Base-by-base conservation (phyloP, 2,888 invertebrate species). In the Lutraria lutraria region DNA sequence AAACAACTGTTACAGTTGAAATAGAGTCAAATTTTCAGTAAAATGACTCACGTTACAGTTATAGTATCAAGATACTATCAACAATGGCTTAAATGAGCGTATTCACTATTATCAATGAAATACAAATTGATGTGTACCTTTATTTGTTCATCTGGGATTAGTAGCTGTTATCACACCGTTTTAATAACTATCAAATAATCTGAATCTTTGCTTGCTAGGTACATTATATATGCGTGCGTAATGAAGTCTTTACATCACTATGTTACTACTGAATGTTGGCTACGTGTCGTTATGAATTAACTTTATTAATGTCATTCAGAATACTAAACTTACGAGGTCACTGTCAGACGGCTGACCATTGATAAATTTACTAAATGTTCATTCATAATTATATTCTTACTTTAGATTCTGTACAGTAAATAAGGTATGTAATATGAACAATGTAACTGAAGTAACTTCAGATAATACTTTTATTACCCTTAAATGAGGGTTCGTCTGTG, bases 131-230 rank as follows among this genome's bases (percentile, higher is more conserved):
- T 34, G 10, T 76, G 76, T 34, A 76, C 6, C 19, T 31, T 10
- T 4, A 76, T 76, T 16, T 76, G 76, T 76, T 31, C 76, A 34
- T 3, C 31, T 31, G 21, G 15, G 13, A 19, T 19, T 15, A 34
- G 4, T 16, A 2, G 31, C 3, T 16, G 31, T 76, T 19, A 76
- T 76, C 31, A 19, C 34, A 19, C 15, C 31, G 76, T 10, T 31
- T 16, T 6, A 31, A 34, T 15, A 76, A 76, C 25, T 31, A 31
- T 76, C 13, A 1, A 34, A 16, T 34, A 4, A 12, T 19, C 31
- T 76, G 76, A 34, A 76, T 31, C 31, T 34, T 76, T 16, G 31
- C 19, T 76, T 76, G 76, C 76, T 76, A 76, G 31, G 76, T 34
- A 34, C 29, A 34, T 6, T 3, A 76, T 25, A 4, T 76, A 76